Base-by-base conservation (phyloP, 2,888 invertebrate genomes). In the Asteroscopus sphinx region DNA sequence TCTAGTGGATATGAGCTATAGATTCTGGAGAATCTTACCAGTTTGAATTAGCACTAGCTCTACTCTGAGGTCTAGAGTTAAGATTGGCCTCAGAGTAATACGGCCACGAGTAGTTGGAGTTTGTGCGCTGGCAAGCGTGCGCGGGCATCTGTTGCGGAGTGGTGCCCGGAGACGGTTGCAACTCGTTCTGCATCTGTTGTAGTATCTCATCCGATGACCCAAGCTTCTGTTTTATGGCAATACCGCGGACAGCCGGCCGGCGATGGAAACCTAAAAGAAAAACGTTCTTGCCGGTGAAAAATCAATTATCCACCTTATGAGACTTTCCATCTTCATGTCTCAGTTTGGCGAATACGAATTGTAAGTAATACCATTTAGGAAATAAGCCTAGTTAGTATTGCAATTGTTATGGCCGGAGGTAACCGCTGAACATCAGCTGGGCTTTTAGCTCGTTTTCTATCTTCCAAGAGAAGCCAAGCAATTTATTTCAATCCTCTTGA, bases 181-280 rank as follows among this genome's bases (percentile, higher is more conserved):
- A 89, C 74, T 97, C 96, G 53, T 96, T 96, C 82, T 97, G 97
- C 94, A 97, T 96, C 83, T 97, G 97, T 75, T 97, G 96, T 0
- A 98, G 92, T 35, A 98, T 97, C 78, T 97, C 97, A 64, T 96
- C 97, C 0, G 97, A 96, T 8, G 97, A 96, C 9, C 97, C 97
- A 67, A 97, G 96, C 68, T 97, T 96, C n/a, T 98, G 97, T 82
- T 98, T 98, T 30, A 89, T 85, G 0, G 91, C 89, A 65, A 98
- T 98, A 0, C 98, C 98, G 0, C 98, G 95, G 1, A 98, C 98
- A 0, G 97, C 97, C 0, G 98, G 98, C n/a, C 98, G 95, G 32
- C 97, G 95, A 80, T 97, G 97, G 86, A 98, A 98, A 0, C 94
- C 94, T 94, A 33, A n/a, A 62, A 61, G 1, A 13, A 52, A 12